A percentile compares a stretch with the other conserved stretches of the same genome.
phyloP scores from a whole-genome alignment of 2,797 vertebrate species.

The Coendou prehensilis region DNA sequence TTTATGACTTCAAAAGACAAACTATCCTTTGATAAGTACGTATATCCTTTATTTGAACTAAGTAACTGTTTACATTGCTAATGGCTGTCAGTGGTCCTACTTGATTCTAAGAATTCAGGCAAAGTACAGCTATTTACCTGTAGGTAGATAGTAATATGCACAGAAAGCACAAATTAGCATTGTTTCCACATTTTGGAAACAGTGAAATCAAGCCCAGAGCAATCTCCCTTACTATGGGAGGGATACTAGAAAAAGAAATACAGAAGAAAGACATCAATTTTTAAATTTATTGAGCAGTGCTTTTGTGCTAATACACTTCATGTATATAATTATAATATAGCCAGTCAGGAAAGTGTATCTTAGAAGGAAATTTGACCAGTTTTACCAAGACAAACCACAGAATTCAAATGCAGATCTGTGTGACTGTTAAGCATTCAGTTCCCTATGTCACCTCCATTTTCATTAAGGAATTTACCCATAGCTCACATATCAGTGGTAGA shows the following conservation, averaged over 20 bases:
- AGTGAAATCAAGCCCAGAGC: not conserved
- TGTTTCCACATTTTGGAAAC: not conserved
- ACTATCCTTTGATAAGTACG: not conserved
- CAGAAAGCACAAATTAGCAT: not conserved
- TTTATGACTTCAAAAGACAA: conserved; percentile 59
- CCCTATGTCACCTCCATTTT: not conserved
- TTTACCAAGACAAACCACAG: not conserved
- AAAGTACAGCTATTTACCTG: not conserved
- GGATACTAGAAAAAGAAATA: not conserved
- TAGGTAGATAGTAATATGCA: not conserved
- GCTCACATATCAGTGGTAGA: not conserved
- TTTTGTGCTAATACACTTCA: not conserved
- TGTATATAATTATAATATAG: not conserved
- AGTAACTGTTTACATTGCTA: not conserved
- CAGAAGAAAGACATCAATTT: not conserved
- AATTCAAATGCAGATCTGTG: not conserved
- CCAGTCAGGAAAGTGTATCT: not conserved
- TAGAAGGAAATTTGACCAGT: not conserved
- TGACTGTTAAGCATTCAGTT: not conserved
- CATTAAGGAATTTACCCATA: not conserved
- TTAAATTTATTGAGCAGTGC: not conserved
- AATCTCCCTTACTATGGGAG: not conserved
- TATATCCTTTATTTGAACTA: conserved; percentile 17
- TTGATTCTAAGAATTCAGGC: conserved; percentile 15
- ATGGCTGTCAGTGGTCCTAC: not conserved